Evolutionary conservation across 2,797 vertebrate species (phyloP).

Genomic region (Lepus townsendii): DNA sequence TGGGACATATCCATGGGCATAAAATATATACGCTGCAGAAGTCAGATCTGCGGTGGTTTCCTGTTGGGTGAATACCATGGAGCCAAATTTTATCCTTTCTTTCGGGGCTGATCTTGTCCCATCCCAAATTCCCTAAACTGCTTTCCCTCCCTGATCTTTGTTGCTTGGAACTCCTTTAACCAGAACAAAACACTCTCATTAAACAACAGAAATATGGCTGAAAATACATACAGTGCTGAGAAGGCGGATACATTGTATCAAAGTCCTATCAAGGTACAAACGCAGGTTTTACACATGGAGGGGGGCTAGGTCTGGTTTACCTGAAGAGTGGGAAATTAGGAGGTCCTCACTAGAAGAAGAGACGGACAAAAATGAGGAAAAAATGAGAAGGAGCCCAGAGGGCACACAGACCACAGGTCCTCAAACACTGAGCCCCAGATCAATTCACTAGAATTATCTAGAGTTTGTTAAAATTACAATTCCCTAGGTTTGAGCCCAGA

Average conservation of each 20-base stretch:
- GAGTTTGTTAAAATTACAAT: not conserved
- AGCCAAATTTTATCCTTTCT: not conserved
- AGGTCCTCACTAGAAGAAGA: not conserved
- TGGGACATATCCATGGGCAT: constrained; percentile 13
- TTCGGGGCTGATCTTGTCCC: not conserved
- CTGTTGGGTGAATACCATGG: not conserved
- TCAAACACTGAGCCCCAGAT: not conserved
- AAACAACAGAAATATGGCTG: constrained; percentile 34
- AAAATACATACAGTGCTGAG: not conserved
- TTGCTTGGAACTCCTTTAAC: constrained; percentile 23
- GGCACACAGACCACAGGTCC: not conserved
- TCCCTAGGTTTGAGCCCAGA: not conserved
- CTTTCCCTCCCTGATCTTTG: not conserved
- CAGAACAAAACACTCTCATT: not conserved
- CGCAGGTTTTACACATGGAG: not conserved
- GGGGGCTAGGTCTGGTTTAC: not conserved
- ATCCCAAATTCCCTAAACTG: not conserved
- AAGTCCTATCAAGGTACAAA: not conserved
- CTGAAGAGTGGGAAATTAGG: not conserved
- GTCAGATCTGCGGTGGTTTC: constrained; percentile 2
- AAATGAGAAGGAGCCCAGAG: not conserved
- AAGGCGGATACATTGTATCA: not conserved
- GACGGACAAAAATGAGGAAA: not conserved
- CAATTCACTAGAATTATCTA: not conserved
- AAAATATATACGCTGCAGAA: constrained; percentile 24